Evolutionary conservation across 2,113 vertebrate species (phyloP).

Genomic region (Illadopsis cleaveri): DNA sequence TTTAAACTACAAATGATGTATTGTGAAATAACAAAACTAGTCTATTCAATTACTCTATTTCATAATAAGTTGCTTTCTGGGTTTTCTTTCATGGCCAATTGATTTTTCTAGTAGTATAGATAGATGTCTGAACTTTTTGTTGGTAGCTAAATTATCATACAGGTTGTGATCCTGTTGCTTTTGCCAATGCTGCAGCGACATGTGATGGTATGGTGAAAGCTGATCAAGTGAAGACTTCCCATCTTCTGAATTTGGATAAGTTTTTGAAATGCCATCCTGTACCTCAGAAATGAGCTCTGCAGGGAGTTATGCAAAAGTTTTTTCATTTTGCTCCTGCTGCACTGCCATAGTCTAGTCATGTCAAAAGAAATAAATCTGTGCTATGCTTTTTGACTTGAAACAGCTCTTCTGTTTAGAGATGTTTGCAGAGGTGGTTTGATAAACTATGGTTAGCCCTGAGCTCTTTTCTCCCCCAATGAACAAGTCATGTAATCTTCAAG

Average conservation of each 20-base stretch:
- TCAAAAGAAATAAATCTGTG: neutral
- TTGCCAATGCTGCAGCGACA: neutral
- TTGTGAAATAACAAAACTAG: neutral
- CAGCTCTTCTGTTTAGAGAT: neutral
- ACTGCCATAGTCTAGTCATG: neutral
- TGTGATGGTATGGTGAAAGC: neutral
- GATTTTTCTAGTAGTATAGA: neutral
- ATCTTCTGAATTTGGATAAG: neutral
- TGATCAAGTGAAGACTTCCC: neutral
- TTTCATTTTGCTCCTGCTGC: neutral
- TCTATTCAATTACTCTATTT: neutral
- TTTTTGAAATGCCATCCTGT: neutral
- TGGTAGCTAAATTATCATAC: neutral
- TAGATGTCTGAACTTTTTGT: neutral
- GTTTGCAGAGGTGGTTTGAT: neutral
- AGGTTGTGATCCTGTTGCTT: neutral
- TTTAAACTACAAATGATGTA: conserved; percentile 3
- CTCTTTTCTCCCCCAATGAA: neutral
- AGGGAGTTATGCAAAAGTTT: conserved; percentile 10
- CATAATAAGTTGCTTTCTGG: conserved; percentile 16
- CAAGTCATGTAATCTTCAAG: neutral
- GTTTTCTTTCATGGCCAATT: conserved; percentile 23
- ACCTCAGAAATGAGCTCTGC: conserved; percentile 1
- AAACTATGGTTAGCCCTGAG: neutral
- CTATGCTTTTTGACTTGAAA: neutral